Evolutionary conservation across 2,888 invertebrate species (phyloP).

Genomic region (Chirona hameri): DNA sequence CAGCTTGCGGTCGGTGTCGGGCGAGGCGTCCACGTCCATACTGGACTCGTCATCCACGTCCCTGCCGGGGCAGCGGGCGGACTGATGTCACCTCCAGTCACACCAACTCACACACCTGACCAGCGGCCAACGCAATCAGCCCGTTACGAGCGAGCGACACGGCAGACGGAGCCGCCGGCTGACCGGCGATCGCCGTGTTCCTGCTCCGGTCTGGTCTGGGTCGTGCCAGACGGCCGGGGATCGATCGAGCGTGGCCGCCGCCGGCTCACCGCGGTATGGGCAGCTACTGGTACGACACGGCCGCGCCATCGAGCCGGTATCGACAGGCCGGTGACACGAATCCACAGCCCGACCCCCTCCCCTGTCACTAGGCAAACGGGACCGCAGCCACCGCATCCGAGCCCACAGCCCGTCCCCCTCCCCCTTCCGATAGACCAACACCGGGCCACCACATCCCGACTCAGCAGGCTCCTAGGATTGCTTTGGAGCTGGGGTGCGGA

Average conservation of each 20-base stretch:
- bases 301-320: background rate
- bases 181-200: no score
- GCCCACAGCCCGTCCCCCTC: no score
- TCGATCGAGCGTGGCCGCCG: background rate
- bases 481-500: no score
- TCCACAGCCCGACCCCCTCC: background rate
- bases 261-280: background rate
- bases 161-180: background rate
- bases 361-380: background rate
- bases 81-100: background rate
- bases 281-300: background rate
- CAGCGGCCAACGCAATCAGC: background rate
- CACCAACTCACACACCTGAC: background rate
- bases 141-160: no score
- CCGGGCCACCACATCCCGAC: no score
- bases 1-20: background rate
- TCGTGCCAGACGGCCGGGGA: no score
- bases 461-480: no score
- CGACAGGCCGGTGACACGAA: background rate
- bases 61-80: background rate
- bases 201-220: no score
- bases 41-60: slow-evolving; percentile 6
- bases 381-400: no score
- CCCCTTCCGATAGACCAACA: no score
- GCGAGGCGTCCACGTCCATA: slow-evolving; percentile 22